phyloP scores from a whole-genome alignment of 2,888 invertebrate genomes.

The Drosophila setosimentum region DNA sequence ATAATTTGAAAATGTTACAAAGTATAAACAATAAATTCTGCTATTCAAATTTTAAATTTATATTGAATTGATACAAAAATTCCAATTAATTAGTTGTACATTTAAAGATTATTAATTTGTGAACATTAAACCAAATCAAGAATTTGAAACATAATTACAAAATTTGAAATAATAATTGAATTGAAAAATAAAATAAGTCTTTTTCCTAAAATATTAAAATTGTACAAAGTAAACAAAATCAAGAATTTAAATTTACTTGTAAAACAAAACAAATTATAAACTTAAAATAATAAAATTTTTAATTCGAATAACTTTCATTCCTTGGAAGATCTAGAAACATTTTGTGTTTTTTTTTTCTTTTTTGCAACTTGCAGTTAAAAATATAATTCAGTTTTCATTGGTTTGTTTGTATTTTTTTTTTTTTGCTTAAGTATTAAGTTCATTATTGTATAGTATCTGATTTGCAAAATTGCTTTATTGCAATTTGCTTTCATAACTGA shows the following conservation, averaged over 20 bases:
- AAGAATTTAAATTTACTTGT: neutral
- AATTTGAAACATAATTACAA: neutral
- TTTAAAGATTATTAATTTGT: neutral
- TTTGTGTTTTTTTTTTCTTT: neutral
- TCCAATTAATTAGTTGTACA: neutral
- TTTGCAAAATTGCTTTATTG: conserved; percentile 29
- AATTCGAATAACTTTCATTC: neutral
- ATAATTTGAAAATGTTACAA: neutral
- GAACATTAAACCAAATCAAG: neutral
- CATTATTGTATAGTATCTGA: neutral
- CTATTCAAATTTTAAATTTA: neutral
- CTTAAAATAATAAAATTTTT: neutral
- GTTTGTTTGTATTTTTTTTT: conserved; percentile 3
- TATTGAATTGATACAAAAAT: neutral
- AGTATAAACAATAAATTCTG: neutral
- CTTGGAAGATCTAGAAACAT: neutral
- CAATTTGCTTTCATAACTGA: conserved; percentile 16
- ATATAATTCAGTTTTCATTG: neutral
- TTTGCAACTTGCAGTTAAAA: conserved; percentile 2
- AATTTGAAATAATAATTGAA: neutral
- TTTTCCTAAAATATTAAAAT: neutral
- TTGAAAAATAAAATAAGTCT: neutral
- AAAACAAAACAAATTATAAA: neutral
- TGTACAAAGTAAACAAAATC: neutral
- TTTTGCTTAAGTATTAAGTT: neutral